Percentiles rank a stretch among this genome's conserved stretches.
These are phyloP conservation scores for Nanorana parkeri DNA, from an alignment of 2,113 vertebrate genomes.

Conservation along the genomic window DNA sequence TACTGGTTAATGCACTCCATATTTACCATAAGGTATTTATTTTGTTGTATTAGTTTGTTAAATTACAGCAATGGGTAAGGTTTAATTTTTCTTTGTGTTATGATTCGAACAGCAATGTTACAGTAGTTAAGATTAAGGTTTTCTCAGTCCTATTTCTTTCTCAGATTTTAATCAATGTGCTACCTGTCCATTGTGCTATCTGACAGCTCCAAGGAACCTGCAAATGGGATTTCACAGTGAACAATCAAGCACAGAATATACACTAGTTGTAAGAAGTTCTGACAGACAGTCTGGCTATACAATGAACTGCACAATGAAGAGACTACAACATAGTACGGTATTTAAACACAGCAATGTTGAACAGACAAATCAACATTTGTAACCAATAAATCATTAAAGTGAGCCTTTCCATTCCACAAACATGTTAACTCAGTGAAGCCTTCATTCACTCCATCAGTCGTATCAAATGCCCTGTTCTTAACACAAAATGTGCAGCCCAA, in stretches of 20 bases:
- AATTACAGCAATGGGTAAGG: neutral
- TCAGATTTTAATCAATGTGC: constrained; percentile 31
- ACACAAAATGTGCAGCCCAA: too few relatives aligned
- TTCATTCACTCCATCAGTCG: too few relatives aligned
- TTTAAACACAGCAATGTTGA: neutral
- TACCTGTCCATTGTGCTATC: constrained; percentile 6
- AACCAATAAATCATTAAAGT: neutral
- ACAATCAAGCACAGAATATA: constrained; percentile 43
- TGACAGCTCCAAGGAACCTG: constrained; percentile 37
- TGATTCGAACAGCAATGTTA: neutral
- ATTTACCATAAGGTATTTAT: neutral
- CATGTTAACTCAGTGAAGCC: too few relatives aligned
- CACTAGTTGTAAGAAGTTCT: constrained; percentile 13
- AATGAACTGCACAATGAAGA: neutral
- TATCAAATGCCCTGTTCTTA: too few relatives aligned
- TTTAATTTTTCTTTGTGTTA: neutral
- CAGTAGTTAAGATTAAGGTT: constrained; percentile 5
- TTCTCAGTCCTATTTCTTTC: constrained; percentile 10
- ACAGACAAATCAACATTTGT: neutral
- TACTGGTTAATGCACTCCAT: too few relatives aligned
- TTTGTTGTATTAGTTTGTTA: neutral
- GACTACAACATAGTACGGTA: neutral
- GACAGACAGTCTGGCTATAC: neutral
- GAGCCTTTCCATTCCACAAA: too few relatives aligned
- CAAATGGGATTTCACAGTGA: constrained; percentile 37